phyloP scores from a whole-genome alignment of 2,113 vertebrate species.

The Psittacus erithacus region DNA sequence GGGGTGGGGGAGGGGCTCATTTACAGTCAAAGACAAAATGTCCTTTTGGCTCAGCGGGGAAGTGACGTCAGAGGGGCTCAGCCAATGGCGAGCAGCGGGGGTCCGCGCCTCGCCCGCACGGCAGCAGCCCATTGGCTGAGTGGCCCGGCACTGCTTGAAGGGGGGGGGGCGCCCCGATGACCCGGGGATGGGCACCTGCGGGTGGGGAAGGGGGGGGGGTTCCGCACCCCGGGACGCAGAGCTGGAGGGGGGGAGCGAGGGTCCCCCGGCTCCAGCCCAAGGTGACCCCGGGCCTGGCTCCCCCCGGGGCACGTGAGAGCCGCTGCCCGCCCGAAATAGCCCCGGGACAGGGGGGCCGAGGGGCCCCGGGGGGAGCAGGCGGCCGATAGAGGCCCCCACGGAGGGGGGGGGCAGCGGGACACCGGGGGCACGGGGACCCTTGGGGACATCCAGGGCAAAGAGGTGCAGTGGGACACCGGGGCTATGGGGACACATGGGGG shows the following conservation, averaged over 20 bases:
- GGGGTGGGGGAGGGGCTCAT: no score
- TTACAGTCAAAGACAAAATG: no score
- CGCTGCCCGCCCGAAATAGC: neutral
- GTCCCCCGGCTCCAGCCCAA: neutral
- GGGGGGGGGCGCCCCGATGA: no score
- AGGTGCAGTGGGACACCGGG: neutral
- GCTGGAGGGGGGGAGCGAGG: neutral
- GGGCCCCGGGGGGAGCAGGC: neutral
- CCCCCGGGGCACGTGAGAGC: neutral
- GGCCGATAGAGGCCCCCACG: neutral
- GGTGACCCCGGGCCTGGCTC: neutral
- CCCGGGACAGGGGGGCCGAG: neutral
- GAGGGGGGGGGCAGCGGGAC: neutral
- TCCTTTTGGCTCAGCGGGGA: no score
- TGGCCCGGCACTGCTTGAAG: no score
- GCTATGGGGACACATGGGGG: neutral
- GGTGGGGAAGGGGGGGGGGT: no score
- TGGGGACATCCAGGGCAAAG: neutral
- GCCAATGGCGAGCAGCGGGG: no score
- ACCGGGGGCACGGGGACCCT: neutral
- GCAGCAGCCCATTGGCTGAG: no score
- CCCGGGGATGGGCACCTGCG: no score
- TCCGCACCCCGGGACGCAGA: no score
- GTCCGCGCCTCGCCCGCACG: no score
- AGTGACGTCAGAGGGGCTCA: no score